These are phyloP conservation scores for Cepaea hortensis DNA, from an alignment of 2,888 invertebrate genomes.

Conservation along the genomic window DNA sequence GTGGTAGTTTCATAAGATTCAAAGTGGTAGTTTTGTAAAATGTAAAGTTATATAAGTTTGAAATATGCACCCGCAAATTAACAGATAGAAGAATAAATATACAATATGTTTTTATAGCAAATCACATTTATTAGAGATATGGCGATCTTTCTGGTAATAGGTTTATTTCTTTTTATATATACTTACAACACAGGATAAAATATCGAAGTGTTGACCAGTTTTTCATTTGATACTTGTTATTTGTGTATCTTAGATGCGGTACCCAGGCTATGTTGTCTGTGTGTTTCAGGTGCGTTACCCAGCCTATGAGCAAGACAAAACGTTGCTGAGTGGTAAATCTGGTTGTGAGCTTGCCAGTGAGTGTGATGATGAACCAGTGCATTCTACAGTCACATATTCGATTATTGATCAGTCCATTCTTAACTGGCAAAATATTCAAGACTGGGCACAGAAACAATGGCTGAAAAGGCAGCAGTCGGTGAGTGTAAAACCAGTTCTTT, in stretches of 20 bases:
- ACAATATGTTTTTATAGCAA: too few relatives aligned
- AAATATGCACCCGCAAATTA: too few relatives aligned
- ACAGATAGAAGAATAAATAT: too few relatives aligned
- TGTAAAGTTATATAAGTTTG: too few relatives aligned
- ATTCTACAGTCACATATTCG: constrained; percentile 65
- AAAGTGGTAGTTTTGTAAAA: too few relatives aligned
- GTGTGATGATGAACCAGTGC: constrained; percentile 57
- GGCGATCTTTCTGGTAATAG: too few relatives aligned
- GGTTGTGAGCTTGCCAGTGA: constrained; percentile 56
- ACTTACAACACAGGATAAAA: not conserved
- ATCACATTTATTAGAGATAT: too few relatives aligned
- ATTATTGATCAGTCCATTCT: constrained; percentile 74
- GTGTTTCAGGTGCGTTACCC: constrained; percentile 50
- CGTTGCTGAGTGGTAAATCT: constrained; percentile 60
- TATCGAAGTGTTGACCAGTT: too few relatives aligned
- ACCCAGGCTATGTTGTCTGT: constrained; percentile 44
- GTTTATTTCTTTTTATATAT: too few relatives aligned
- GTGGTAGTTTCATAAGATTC: too few relatives aligned
- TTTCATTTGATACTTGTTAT: too few relatives aligned
- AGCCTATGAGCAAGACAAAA: constrained; percentile 52
- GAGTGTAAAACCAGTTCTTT: constrained; percentile 2
- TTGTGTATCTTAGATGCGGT: constrained; percentile 43
- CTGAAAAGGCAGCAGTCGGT: constrained; percentile 68
- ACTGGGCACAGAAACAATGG: constrained; percentile 76
- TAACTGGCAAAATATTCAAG: constrained; percentile 75